These are phyloP conservation scores for Patella vulgata DNA, from an alignment of 1,140 invertebrate genomes.

Conservation along the genomic window DNA sequence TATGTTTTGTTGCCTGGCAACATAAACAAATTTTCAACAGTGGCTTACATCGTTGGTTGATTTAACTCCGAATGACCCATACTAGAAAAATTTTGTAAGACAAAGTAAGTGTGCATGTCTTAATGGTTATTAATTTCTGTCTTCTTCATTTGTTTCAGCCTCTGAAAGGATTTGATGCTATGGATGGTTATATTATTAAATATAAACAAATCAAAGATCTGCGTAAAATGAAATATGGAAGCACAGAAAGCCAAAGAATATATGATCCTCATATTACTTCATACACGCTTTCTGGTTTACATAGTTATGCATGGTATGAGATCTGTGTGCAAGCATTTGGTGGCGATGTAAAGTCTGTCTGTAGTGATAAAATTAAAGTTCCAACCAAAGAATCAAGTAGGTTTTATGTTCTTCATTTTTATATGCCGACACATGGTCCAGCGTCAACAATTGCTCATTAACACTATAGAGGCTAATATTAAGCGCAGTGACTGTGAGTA, in stretches of 20 bases:
- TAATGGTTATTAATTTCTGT: no score
- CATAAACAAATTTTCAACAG: no score
- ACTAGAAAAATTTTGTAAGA: no score
- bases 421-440: no score
- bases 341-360: slow-evolving; percentile 83
- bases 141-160: slow-evolving; percentile 59
- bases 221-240: slow-evolving; percentile 33
- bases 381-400: slow-evolving; percentile 68
- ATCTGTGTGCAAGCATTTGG: slow-evolving; percentile 70
- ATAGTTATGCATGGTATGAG: slow-evolving; percentile 87
- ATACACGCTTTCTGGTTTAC: slow-evolving; percentile 78
- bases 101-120: no score
- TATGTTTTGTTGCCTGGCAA: no score
- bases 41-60: no score
- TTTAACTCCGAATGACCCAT: no score
- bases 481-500: no score
- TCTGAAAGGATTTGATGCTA: slow-evolving; percentile 59
- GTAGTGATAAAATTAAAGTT: slow-evolving; percentile 69
- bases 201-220: slow-evolving; percentile 69
- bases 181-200: slow-evolving; percentile 93
- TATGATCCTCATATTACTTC: slow-evolving; percentile 59
- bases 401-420: no score
- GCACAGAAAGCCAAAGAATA: slow-evolving; percentile 40
- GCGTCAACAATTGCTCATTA: no score
- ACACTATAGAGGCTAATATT: no score